Evolutionary conservation across 2,888 invertebrate genomes (phyloP).

Genomic region (Rhyacophila evoluta): DNA sequence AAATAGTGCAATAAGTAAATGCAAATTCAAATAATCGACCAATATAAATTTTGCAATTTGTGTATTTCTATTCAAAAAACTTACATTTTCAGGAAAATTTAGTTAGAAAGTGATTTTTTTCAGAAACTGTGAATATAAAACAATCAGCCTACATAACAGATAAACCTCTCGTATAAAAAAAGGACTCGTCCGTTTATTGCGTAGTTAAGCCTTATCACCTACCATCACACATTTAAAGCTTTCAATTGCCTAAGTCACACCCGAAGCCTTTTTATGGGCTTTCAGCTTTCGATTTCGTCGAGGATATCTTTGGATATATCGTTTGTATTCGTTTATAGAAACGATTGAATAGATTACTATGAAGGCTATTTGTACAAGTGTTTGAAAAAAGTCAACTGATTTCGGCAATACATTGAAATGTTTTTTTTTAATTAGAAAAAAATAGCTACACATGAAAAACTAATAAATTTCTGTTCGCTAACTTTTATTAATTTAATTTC

Average conservation of each 20-base stretch:
- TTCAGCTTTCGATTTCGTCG: conserved; percentile 2
- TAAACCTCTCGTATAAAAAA: neutral
- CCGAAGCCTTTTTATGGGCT: neutral
- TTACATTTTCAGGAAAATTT: no score
- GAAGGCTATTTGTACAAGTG: neutral
- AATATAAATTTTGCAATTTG: no score
- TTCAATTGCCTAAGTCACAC: conserved; percentile 19
- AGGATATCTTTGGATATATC: neutral
- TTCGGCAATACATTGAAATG: no score
- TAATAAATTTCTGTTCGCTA: no score
- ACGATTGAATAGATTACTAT: neutral
- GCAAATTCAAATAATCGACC: no score
- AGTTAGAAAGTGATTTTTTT: no score
- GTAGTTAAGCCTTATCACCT: conserved; percentile 18
- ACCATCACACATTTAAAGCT: conserved; percentile 5
- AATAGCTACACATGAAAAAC: no score
- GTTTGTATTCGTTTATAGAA: neutral
- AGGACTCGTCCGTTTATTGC: conserved; percentile 3
- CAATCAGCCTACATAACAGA: neutral
- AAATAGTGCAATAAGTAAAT: no score
- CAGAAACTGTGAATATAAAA: neutral
- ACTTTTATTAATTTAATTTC: no score
- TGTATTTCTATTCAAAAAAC: no score
- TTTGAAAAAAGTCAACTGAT: neutral
- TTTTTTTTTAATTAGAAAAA: no score